Evolutionary conservation across 2,113 vertebrate species (phyloP).

Genomic region (Calonectris borealis): DNA sequence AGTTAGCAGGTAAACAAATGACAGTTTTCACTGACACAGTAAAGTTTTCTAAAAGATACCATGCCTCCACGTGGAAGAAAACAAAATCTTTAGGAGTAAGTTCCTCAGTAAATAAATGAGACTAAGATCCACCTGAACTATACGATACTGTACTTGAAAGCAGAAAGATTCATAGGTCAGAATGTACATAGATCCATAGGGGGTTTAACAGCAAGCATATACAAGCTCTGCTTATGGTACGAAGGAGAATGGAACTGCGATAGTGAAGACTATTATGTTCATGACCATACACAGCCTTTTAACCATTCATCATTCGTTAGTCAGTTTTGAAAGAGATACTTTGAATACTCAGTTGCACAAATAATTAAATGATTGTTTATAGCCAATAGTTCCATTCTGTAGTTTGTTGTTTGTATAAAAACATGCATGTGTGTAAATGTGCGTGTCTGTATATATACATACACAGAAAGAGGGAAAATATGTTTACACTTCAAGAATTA

Average conservation of each 20-base stretch:
- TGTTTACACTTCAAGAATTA: not conserved
- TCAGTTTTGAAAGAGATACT: not conserved
- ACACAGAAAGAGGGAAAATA: not conserved
- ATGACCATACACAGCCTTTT: not conserved
- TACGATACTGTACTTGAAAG: not conserved
- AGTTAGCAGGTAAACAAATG: not conserved
- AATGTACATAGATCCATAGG: not conserved
- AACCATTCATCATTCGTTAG: not conserved
- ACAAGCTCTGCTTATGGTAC: not conserved
- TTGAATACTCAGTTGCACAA: not conserved
- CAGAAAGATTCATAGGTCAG: not conserved
- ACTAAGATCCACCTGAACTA: not conserved
- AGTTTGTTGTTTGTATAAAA: not conserved
- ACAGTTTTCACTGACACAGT: not conserved
- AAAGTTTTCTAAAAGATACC: not conserved
- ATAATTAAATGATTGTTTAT: not conserved
- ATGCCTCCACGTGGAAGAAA: not conserved
- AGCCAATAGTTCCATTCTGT: not conserved
- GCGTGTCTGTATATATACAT: no score
- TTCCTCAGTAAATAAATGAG: not conserved
- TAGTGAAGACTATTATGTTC: not conserved
- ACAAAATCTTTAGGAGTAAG: not conserved
- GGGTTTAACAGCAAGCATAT: not conserved
- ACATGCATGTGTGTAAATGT: not conserved
- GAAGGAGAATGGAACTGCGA: not conserved